These are phyloP conservation scores for Phaenicophaeus curvirostris DNA, from an alignment of 2,797 vertebrate genomes.

Conservation along the genomic window DNA sequence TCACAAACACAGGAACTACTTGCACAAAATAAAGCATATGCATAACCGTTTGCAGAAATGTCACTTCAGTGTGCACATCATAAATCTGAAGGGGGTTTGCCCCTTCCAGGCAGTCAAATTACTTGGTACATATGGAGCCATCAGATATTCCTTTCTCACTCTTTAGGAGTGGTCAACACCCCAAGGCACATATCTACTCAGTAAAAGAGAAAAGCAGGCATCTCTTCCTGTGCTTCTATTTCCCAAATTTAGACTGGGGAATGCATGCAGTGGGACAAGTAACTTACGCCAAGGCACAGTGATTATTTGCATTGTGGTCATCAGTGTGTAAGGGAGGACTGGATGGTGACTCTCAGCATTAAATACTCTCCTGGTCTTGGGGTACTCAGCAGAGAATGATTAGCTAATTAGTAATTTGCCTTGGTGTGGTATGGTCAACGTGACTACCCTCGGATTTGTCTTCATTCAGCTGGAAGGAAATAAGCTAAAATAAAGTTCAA, in stretches of 20 bases:
- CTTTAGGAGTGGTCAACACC: background rate
- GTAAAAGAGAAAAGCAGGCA: background rate
- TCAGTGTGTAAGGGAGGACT: conserved; percentile 6
- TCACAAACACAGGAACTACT: background rate
- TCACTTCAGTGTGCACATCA: background rate
- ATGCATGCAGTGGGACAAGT: background rate
- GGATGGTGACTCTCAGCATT: conserved; percentile 12
- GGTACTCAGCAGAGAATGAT: background rate
- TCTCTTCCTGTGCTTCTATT: conserved; percentile 4
- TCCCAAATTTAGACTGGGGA: background rate
- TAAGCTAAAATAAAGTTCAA: background rate
- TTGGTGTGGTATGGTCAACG: background rate
- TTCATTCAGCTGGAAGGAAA: background rate
- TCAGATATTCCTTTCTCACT: background rate
- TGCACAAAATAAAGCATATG: background rate
- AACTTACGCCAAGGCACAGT: conserved; percentile 20
- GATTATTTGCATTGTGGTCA: conserved; percentile 1
- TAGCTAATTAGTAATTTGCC: conserved; percentile 44
- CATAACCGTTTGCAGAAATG: background rate
- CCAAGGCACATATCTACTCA: background rate
- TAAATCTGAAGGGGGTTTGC: background rate
- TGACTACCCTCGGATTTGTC: background rate
- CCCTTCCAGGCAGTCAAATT: background rate
- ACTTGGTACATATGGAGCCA: background rate
- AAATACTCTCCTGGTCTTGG: conserved; percentile 10